phyloP scores from a whole-genome alignment of 2,113 vertebrate genomes.

The Leptosomus discolor region DNA sequence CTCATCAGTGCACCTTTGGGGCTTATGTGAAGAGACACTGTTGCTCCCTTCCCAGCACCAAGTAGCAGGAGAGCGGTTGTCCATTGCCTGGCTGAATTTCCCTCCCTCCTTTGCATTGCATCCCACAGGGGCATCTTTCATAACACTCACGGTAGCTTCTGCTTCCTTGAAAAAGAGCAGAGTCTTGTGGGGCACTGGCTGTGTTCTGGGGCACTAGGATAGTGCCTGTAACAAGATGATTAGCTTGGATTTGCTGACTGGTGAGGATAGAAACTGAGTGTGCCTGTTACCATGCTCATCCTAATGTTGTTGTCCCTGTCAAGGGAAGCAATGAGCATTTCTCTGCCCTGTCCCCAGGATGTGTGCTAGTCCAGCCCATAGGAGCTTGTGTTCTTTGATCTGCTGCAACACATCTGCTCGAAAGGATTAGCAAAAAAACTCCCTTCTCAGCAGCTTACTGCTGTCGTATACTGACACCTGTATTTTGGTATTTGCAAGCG shows the following conservation, averaged over 20 bases:
- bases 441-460: constrained; percentile 46
- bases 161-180: not conserved
- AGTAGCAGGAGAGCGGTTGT: not conserved
- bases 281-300: not conserved
- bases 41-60: not conserved
- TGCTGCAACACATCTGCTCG: constrained; percentile 10
- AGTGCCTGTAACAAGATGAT: not conserved
- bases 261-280: fast-evolving
- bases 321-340: not conserved
- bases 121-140: not conserved
- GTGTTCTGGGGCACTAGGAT: not conserved
- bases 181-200: not conserved
- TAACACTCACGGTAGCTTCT: not conserved
- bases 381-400: constrained; percentile 42
- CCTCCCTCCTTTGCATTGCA: not conserved
- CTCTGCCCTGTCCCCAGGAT: not conserved
- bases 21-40: not conserved
- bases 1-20: not conserved
- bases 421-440: constrained; percentile 55
- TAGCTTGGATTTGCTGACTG: not conserved
- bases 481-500: constrained; percentile 55
- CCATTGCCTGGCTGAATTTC: not conserved
- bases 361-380: not conserved
- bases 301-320: not conserved
- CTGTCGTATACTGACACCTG: constrained; percentile 55